Base-by-base conservation (phyloP, 2,113 vertebrate genomes). In the Leuciscus idus region DNA sequence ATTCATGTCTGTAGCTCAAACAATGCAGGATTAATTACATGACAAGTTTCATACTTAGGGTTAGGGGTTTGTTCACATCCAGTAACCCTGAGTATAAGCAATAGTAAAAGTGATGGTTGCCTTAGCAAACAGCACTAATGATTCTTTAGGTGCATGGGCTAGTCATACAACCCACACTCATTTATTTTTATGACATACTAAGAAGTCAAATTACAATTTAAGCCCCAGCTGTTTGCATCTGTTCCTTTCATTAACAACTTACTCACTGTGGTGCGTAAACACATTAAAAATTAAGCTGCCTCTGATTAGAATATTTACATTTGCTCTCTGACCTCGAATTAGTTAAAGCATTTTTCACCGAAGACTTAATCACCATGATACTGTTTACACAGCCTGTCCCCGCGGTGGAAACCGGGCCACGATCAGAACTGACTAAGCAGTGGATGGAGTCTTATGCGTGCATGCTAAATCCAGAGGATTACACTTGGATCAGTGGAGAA, bases 391-490 rank as follows among this genome's bases (percentile, higher is more conserved):
- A 55, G 62, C 15, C 17, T 59, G 66, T 59, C 72, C 81, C 17
- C 7, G 30, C 1, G 62, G 68, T 78, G 7, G 28, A 64, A 83
- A 83, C 72, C 64, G 4, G 82, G 17, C 55, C 6, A 21, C 39
- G 61, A 61, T 88, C 28, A 66, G 50, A 74, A 83, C 30, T 66
- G 30, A 70, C 33, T 62, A 74, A 70, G 48, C 48, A 46, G n/a
- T 36, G 39, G 48, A 46, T 66, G 72, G 26, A 50, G 23, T 84
- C 72, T 83, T 78, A 39, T 28, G 83, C 55, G 36, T n/a, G n/a
- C 73, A 83, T 26, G 80, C 79, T 79, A 86, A 90, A 90, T 90
- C 84, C 82, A 62, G 57, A 43, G 80, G 80, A 88, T 88, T 87
- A 88, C 9, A 68, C 26, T 59, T 55, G 83, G 85, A 85, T 88